Base-by-base conservation (phyloP, 2,113 vertebrate species). In the Ochotona curzoniae region DNA sequence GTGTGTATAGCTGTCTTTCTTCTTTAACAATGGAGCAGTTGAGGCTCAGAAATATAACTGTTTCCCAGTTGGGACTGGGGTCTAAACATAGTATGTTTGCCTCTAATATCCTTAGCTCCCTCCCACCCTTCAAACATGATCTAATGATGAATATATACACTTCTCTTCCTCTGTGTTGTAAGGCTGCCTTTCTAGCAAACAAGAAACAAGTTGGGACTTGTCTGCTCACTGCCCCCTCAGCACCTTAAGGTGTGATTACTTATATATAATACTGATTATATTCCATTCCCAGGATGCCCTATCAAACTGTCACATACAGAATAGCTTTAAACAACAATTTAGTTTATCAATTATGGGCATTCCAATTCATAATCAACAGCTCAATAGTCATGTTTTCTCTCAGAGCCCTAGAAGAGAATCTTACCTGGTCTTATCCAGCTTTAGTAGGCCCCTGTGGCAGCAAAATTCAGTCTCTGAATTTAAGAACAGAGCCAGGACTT, bases 231-330 rank as follows among this genome's bases (percentile, higher is more conserved):
- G 2, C 8, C 67, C 17, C n/a, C 60, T 57, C 10, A 5, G 63
- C 2, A 60, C n/a, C 14, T 78, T 76, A n/a, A 8, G 9, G 5
- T 57, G 8, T 47, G 44, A 38, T 73, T 63, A 51, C 47, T 66
- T 47, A 8, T 8, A 61, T 0, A 7, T 10, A 11, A 67, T 7
- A 0, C 20, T 78, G 47, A 30, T 26, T 15, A 0, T 13, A 20
- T n/a, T 64, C 1, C 2, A 60, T 93, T 86, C 66, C 66, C 44
- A 61, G 11, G 5, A 1, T 9, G 30, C 30, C 20, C 0, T 51
- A 28, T 38, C 23, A 93, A 17, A 64, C 21, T 25, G 20, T 20
- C 47, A 32, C 26, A 61, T 10, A 14, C 17, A 35, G 0, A 5
- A 2, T 80, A 12, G 18, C 18, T 83, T 79, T 26, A 54, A 76